Evolutionary conservation across 1,140 invertebrate species (phyloP).

Genomic region (Aphis craccivora): DNA sequence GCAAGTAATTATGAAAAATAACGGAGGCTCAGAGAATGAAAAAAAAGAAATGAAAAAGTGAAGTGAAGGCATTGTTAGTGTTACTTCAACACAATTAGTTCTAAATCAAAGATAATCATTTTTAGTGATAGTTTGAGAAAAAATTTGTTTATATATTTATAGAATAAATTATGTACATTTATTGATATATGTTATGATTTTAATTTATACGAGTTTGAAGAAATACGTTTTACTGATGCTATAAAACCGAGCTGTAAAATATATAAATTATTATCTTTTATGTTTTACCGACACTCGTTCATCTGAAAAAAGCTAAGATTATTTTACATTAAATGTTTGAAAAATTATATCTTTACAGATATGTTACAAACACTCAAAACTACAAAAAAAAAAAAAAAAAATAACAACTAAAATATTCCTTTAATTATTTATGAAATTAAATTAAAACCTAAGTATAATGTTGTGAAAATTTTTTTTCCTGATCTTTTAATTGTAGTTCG

Average conservation of each 20-base stretch:
- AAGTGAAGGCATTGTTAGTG: background rate
- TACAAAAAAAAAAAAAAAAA: too few species aligned
- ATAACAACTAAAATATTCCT: too few species aligned
- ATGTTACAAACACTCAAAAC: too few species aligned
- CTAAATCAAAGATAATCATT: background rate
- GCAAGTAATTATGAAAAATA: background rate
- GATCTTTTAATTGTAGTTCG: too few species aligned
- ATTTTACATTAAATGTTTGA: background rate
- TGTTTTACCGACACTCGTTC: background rate
- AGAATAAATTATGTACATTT: background rate
- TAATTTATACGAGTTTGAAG: background rate
- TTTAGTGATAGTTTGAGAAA: background rate
- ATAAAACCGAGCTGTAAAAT: too few species aligned
- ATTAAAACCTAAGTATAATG: background rate
- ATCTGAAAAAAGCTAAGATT: background rate
- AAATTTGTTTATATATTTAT: too few species aligned
- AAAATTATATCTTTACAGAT: too few species aligned
- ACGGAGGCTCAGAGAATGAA: too few species aligned
- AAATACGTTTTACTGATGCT: background rate
- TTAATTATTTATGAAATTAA: background rate
- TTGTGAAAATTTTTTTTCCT: too few species aligned
- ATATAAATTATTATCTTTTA: background rate
- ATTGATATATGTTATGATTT: background rate
- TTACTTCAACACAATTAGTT: background rate
- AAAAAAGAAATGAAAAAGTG: background rate